These are phyloP conservation scores for Trypoxylon attenuatum DNA, from an alignment of 2,888 invertebrate genomes.

Conservation along the genomic window DNA sequence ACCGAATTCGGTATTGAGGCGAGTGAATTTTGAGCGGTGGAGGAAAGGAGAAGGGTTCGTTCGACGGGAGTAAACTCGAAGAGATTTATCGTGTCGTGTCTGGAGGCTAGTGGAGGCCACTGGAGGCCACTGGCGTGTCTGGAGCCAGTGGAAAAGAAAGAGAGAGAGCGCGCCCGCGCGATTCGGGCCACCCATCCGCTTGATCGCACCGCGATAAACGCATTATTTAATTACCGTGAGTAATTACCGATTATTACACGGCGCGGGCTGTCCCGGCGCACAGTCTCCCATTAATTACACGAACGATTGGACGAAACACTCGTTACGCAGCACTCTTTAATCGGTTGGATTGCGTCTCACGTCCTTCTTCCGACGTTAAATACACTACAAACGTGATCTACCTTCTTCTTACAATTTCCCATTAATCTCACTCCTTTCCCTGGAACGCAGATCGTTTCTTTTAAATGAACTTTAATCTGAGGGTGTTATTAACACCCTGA, in stretches of 20 bases:
- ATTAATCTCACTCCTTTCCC: no score
- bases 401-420: no score
- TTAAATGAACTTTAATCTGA: no score
- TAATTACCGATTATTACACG: constrained; percentile 69
- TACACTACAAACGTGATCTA: constrained; percentile 10
- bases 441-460: no score
- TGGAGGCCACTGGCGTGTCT: no score
- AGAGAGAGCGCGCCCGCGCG: constrained; percentile 37
- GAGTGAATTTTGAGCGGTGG: constrained; percentile 5
- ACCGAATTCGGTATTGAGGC: not conserved
- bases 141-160: constrained; percentile 20
- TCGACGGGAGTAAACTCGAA: constrained; percentile 39
- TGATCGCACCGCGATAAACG: constrained; percentile 59
- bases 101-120: no score
- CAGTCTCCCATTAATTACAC: constrained; percentile 64
- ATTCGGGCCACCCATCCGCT: constrained; percentile 62
- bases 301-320: constrained; percentile 60
- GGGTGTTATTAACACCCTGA: no score
- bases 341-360: constrained; percentile 25
- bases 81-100: constrained; percentile 61
- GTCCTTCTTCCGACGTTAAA: constrained; percentile 24
- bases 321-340: constrained; percentile 61
- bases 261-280: constrained; percentile 52
- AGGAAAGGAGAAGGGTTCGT: constrained; percentile 5
- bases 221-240: constrained; percentile 69